Evolutionary conservation across 2,888 invertebrate species (phyloP).

Genomic region (Eulithis testata): DNA sequence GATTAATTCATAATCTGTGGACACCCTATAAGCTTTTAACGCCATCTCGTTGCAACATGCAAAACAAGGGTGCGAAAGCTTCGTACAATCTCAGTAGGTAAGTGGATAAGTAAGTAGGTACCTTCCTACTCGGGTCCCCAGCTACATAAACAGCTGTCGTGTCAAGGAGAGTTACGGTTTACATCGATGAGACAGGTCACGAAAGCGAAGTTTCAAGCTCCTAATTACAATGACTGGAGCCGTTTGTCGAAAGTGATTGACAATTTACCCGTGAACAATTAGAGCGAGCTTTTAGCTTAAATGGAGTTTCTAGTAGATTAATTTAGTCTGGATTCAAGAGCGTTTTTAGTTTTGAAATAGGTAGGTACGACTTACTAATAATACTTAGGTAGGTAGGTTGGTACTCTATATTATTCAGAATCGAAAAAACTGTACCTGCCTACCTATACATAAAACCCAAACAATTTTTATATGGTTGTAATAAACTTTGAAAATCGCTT

Average conservation of each 20-base stretch:
- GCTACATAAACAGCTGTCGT: conserved; percentile 19
- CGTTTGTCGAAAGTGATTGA: conserved; percentile 40
- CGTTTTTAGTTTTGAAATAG: neutral
- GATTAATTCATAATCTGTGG: too few relatives aligned
- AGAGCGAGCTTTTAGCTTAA: conserved; percentile 22
- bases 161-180: conserved; percentile 35
- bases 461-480: too few relatives aligned
- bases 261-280: conserved; percentile 35
- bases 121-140: neutral
- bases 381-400: neutral
- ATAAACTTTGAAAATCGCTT: too few relatives aligned
- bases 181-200: conserved; percentile 36
- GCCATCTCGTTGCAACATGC: too few relatives aligned
- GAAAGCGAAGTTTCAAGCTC: conserved; percentile 31
- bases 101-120: neutral
- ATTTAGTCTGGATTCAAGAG: neutral
- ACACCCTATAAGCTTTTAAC: too few relatives aligned
- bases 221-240: conserved; percentile 35
- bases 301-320: neutral
- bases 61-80: too few relatives aligned
- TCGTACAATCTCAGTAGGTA: neutral
- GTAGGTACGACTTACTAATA: too few relatives aligned
- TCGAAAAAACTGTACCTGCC: too few relatives aligned
- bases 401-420: neutral
- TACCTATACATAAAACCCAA: too few relatives aligned